Evolutionary conservation across 2,888 invertebrate genomes (phyloP), one percentile per base, ranked within the genome.

Genomic region (Pyralis farinalis): DNA sequence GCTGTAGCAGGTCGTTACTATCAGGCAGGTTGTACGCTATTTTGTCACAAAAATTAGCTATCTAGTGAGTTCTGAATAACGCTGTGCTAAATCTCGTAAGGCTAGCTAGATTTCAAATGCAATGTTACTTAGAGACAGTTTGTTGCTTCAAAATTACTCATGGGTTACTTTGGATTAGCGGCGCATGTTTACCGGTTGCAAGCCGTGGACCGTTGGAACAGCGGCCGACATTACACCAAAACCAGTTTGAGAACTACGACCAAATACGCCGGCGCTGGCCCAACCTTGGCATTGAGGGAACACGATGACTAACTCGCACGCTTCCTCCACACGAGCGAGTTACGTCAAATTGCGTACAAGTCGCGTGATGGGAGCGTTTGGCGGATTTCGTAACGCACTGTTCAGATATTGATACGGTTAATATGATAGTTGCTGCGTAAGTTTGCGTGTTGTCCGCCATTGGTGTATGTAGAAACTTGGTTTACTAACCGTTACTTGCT

Each of bases 231-330:
- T 58, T 49, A 44, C 43, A 25, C 25, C 25, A 25, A 16, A 75
- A 81, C 84, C 73, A 63, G 83, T 84, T 84, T 62, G 47, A 55
- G 56, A 32, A 59, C 53, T 46, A 47, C 58, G 54, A 65, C 69
- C 63, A 65, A 75, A 75, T 63, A 4, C 16, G 16, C 16, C 40
- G 33, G 33, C 48, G 50, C 50, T 55, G 51, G 51, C 46, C 51
- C 69, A 74, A 71, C 85, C 86, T 86, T 86, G 86, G 82, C 85
- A 86, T 79, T 85, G 87, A 63, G 67, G 66, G 60, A 69, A 64
- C 64, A 52, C 66, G 64, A 62, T 81, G 82, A 81, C 70, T 78
- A 77, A 82, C 65, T 47, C 58, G 47, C 47, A 38, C 38, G 55
- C 59, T 59, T 57, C 60, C 55, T 55, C 49, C 49, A 49, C 49